Conservation (phyloP, 2,888 invertebrate species). For the Sarcophaga variegata region DNA sequence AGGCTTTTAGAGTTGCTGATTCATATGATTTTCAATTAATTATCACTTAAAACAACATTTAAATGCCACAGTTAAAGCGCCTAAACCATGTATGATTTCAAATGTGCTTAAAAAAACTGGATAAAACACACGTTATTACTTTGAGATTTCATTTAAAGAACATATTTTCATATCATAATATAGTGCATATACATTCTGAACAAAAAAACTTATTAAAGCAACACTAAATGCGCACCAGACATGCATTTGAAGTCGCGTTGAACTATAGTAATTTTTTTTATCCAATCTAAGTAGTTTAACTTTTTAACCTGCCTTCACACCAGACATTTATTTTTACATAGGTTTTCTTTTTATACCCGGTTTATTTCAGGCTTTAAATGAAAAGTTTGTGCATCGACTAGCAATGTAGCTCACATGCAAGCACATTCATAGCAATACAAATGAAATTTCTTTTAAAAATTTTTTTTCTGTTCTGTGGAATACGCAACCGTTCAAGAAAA, state of each 20-base stretch:
- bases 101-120: not conserved
- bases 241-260: constrained; percentile 15
- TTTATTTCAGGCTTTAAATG: too few relatives aligned
- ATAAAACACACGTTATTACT: too few relatives aligned
- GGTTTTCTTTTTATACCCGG: not conserved
- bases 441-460: constrained; percentile 25
- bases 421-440: constrained; percentile 35
- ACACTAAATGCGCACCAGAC: constrained; percentile 29
- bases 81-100: not conserved
- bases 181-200: not conserved
- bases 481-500: not conserved
- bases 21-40: not conserved
- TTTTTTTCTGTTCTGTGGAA: constrained; percentile 10
- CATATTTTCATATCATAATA: too few relatives aligned
- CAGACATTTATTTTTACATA: not conserved
- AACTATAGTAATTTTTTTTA: not conserved
- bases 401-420: constrained; percentile 24
- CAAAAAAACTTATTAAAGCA: constrained; percentile 36
- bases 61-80: too few relatives aligned
- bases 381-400: not conserved
- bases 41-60: too few relatives aligned
- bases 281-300: not conserved
- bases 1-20: not conserved
- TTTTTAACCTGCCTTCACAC: constrained; percentile 18
- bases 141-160: too few relatives aligned